Conservation (phyloP, 2,113 vertebrate species). For the Silurus glanis region DNA sequence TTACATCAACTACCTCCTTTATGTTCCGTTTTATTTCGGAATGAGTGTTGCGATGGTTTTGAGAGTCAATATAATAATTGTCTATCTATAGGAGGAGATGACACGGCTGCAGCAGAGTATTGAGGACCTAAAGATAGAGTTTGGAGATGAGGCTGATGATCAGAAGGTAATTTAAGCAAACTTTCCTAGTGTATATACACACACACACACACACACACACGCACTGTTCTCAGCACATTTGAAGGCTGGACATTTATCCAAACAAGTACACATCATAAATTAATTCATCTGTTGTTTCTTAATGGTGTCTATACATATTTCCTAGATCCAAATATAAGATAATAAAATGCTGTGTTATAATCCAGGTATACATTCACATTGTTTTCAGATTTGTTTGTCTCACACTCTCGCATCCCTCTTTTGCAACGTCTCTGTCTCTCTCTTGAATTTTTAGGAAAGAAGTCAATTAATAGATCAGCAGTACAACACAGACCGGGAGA, state of each 20-base stretch:
- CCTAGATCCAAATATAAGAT: background rate
- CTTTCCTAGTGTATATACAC: background rate
- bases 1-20: background rate
- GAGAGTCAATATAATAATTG: background rate
- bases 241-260: background rate
- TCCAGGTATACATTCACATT: background rate
- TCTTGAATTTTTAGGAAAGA: conserved; percentile 75
- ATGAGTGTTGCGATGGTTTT: background rate
- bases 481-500: conserved; percentile 85
- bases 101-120: conserved; percentile 86
- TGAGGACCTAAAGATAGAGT: conserved; percentile 78
- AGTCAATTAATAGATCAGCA: conserved; percentile 82
- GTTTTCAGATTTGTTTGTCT: background rate
- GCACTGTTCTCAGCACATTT: background rate
- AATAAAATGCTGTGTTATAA: background rate
- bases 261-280: background rate
- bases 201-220: background rate
- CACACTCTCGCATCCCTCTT: background rate
- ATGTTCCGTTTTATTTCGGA: background rate
- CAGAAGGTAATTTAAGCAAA: conserved; percentile 74
- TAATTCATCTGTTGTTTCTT: background rate
- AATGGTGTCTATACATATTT: background rate
- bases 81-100: conserved; percentile 87
- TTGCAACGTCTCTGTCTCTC: background rate
- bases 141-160: conserved; percentile 71